A percentile compares a stretch with the other conserved stretches of the same genome.
These are phyloP conservation scores for Leucophenga montana DNA, from an alignment of 2,888 invertebrate genomes.

Conservation along the genomic window DNA sequence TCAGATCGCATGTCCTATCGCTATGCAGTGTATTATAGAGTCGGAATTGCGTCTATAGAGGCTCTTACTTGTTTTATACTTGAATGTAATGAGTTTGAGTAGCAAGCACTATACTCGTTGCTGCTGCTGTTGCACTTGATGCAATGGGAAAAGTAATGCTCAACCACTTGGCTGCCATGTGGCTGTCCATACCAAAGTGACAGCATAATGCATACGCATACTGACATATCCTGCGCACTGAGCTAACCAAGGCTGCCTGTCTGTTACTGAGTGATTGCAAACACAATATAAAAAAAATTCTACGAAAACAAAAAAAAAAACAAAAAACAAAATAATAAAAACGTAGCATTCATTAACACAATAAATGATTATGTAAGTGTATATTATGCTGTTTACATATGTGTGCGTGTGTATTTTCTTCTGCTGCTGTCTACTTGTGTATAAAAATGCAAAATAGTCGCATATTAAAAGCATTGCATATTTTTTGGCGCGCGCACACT, in stretches of 20 bases:
- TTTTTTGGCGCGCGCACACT: too few relatives aligned
- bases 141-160: conserved; percentile 4
- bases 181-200: neutral
- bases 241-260: neutral
- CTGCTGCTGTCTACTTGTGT: neutral
- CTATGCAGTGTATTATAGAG: too few relatives aligned
- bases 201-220: neutral
- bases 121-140: neutral
- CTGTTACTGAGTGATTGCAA: conserved; percentile 18
- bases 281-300: neutral
- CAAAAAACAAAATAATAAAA: too few relatives aligned
- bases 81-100: conserved; percentile 16
- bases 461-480: conserved; percentile 1
- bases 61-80: neutral
- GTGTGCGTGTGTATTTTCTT: neutral
- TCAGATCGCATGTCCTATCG: too few relatives aligned
- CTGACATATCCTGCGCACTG: neutral
- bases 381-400: neutral
- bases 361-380: conserved; percentile 27
- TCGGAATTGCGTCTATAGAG: neutral
- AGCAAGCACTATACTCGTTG: neutral
- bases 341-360: conserved; percentile 23
- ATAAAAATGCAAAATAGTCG: neutral
- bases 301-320: too few relatives aligned
- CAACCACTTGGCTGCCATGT: conserved; percentile 6